A percentile compares a stretch with the other conserved stretches of the same genome.
phyloP scores from a whole-genome alignment of 2,797 vertebrate genomes.

The Oreonectes daqikongensis region DNA sequence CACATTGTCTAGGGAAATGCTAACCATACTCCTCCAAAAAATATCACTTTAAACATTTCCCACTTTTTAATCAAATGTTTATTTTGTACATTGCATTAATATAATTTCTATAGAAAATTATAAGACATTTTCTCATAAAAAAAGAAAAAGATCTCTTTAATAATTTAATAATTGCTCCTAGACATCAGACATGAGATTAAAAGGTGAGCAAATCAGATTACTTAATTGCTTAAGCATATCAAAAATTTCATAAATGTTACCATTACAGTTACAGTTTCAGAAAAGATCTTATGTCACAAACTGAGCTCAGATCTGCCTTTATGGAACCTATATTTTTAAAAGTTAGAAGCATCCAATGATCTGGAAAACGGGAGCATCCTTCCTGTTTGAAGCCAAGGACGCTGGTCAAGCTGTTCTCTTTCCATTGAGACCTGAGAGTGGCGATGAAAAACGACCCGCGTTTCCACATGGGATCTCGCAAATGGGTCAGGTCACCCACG shows the following conservation, averaged over 20 bases:
- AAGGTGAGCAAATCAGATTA: too few species aligned
- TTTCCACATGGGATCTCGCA: conserved; percentile 46
- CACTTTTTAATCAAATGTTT: neutral
- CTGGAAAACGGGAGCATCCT: conserved; percentile 23
- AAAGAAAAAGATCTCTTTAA: too few species aligned
- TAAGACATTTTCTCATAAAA: too few species aligned
- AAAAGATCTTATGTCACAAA: too few species aligned
- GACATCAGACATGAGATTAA: too few species aligned
- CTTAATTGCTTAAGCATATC: too few species aligned
- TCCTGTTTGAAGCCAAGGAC: conserved; percentile 52
- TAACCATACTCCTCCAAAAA: neutral
- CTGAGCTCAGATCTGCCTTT: too few species aligned
- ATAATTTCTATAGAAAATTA: too few species aligned
- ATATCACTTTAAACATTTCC: neutral
- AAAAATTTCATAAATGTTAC: too few species aligned
- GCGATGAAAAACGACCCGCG: conserved; percentile 51
- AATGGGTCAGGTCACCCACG: conserved; percentile 57
- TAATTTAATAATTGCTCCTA: too few species aligned
- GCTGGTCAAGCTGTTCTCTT: conserved; percentile 43
- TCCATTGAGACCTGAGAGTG: conserved; percentile 38
- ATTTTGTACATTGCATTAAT: neutral
- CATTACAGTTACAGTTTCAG: too few species aligned
- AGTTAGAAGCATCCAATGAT: neutral
- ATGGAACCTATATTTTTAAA: too few species aligned
- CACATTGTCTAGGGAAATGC: neutral